Evolutionary conservation across 1,140 invertebrate genomes (phyloP).

Genomic region (Acromyrmex heyeri): DNA sequence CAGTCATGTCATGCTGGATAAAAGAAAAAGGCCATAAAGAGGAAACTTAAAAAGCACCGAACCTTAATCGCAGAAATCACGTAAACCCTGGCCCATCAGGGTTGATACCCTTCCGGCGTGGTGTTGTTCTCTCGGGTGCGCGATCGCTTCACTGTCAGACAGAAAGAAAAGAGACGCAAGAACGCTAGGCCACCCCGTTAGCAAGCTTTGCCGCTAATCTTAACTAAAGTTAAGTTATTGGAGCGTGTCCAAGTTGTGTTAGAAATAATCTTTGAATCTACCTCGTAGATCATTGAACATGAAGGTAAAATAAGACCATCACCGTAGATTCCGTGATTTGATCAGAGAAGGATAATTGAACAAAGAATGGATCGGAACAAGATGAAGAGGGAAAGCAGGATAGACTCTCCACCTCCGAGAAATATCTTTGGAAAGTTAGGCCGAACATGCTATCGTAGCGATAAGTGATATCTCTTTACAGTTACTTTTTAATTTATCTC

Average conservation of each 20-base stretch:
- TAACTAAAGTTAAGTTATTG: constrained; percentile 34
- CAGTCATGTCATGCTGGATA: constrained; percentile 15
- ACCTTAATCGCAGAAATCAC: constrained; percentile 82
- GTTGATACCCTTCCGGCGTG: constrained; percentile 85
- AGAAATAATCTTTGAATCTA: not conserved
- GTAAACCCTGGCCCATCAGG: constrained; percentile 81
- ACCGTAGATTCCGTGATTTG: constrained; percentile 14
- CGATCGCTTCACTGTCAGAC: constrained; percentile 87
- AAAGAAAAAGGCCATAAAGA: constrained; percentile 57
- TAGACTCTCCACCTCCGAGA: constrained; percentile 40
- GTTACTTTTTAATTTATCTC: not conserved
- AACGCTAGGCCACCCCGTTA: constrained; percentile 79
- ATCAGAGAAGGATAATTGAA: constrained; percentile 16
- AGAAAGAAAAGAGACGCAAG: constrained; percentile 78
- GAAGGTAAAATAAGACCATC: constrained; percentile 26
- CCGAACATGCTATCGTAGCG: constrained; percentile 44
- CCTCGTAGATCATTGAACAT: constrained; percentile 2
- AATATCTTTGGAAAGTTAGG: constrained; percentile 24
- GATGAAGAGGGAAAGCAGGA: not conserved
- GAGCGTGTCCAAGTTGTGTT: constrained; percentile 14
- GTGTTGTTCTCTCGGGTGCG: constrained; percentile 88
- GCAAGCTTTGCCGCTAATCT: constrained; percentile 71
- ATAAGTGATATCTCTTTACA: not conserved
- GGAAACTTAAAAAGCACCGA: constrained; percentile 76
- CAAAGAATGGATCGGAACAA: not conserved